Conservation (phyloP, 2,113 vertebrate species). For the Thinocorus orbignyianus region DNA sequence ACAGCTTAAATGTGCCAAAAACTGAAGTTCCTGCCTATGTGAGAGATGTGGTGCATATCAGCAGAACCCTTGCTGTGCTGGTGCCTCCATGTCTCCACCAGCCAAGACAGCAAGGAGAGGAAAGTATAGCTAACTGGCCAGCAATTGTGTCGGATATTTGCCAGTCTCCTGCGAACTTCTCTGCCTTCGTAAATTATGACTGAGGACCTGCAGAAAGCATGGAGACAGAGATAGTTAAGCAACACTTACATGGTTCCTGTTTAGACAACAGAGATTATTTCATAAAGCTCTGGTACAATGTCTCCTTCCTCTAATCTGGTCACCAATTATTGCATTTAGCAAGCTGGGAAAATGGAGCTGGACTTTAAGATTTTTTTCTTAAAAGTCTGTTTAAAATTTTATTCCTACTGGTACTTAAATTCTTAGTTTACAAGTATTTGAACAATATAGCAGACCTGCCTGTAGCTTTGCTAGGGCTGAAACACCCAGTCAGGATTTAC, state of each 20-base stretch:
- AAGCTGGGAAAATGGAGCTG: not conserved
- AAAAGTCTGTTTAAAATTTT: not conserved
- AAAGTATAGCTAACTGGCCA: not conserved
- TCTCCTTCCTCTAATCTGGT: not conserved
- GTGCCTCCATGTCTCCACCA: not conserved
- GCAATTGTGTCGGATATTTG: not conserved
- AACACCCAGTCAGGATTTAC: not conserved
- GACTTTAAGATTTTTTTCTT: not conserved
- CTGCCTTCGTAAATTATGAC: not conserved
- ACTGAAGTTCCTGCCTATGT: not conserved
- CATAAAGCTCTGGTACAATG: not conserved
- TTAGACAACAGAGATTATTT: not conserved
- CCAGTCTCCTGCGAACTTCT: not conserved
- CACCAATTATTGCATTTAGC: not conserved
- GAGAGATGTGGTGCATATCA: fast-evolving
- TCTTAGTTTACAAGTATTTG: not conserved
- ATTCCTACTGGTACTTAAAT: not conserved
- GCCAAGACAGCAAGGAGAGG: not conserved
- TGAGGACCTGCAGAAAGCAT: not conserved
- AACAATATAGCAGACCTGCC: not conserved
- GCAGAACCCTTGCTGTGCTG: not conserved
- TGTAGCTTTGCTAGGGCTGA: not conserved
- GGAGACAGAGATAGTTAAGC: not conserved
- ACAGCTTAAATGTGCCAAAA: not conserved
- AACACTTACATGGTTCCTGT: not conserved